Conservation (phyloP, 2,888 invertebrate genomes). For the Apodemia mormo region DNA sequence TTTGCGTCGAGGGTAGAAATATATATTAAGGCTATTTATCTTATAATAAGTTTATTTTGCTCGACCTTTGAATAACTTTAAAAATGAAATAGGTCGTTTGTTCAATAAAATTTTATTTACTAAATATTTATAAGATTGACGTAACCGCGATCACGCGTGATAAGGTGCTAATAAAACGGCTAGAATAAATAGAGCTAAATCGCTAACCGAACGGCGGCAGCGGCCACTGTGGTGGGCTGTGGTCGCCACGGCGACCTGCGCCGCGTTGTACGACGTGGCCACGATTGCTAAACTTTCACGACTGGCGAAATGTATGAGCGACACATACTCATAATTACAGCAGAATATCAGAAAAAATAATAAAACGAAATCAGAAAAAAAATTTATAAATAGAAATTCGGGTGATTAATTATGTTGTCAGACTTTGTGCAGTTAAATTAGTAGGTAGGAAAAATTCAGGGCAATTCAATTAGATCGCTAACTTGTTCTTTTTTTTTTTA, state of each 20-base stretch:
- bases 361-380: too few species aligned
- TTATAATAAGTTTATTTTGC: too few species aligned
- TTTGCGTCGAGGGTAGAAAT: too few species aligned
- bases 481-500: too few species aligned
- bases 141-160: background rate
- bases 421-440: too few species aligned
- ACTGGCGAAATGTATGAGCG: background rate
- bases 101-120: slow-evolving; percentile 2
- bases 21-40: too few species aligned
- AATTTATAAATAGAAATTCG: too few species aligned
- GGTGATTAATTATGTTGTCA: too few species aligned
- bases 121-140: background rate
- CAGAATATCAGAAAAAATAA: too few species aligned
- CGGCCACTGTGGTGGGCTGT: background rate
- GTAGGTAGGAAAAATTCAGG: too few species aligned
- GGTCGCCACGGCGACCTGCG: background rate
- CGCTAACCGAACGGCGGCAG: background rate
- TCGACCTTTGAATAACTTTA: too few species aligned
- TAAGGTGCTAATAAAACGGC: background rate
- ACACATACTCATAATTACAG: background rate
- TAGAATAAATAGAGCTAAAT: background rate
- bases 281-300: background rate
- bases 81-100: background rate
- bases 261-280: background rate
- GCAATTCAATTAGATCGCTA: too few species aligned